Evolutionary conservation across 2,888 invertebrate genomes (phyloP).

Genomic region (Gandaritis pyraliata): DNA sequence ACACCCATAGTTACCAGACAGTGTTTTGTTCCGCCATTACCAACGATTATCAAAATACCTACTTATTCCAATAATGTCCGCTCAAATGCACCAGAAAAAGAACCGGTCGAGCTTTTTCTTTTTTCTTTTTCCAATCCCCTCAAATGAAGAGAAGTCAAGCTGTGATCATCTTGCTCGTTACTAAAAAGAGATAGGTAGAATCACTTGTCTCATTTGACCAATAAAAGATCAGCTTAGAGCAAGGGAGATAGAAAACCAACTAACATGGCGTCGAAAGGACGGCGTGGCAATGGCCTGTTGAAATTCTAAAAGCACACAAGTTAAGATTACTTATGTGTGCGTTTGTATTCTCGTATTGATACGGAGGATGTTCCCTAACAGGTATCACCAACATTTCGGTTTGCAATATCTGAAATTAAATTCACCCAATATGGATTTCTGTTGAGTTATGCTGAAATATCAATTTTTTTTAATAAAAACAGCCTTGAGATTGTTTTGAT

Average conservation of each 20-base stretch:
- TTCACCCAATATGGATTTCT: too few relatives aligned
- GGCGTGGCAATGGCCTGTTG: constrained; percentile 60
- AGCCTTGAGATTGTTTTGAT: too few relatives aligned
- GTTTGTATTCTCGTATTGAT: constrained; percentile 57
- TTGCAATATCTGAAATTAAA: not conserved
- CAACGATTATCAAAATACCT: constrained; percentile 50
- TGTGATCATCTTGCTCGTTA: constrained; percentile 58
- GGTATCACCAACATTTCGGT: constrained; percentile 56
- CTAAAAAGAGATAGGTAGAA: constrained; percentile 58
- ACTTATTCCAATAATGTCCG: constrained; percentile 50
- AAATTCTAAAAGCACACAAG: constrained; percentile 65
- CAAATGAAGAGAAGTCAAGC: constrained; percentile 71
- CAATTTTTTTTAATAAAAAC: too few relatives aligned
- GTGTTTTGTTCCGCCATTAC: constrained; percentile 45
- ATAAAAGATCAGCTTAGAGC: constrained; percentile 40
- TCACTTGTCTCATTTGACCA: constrained; percentile 51
- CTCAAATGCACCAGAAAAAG: constrained; percentile 42
- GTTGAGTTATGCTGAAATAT: too few relatives aligned
- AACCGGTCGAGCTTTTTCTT: constrained; percentile 57
- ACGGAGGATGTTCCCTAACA: constrained; percentile 60
- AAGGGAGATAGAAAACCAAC: constrained; percentile 66
- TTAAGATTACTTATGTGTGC: constrained; percentile 53
- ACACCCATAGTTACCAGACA: constrained; percentile 30
- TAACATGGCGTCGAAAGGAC: constrained; percentile 75
- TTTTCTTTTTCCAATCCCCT: constrained; percentile 74